These are phyloP conservation scores for Oreochromis spilurus DNA, from an alignment of 2,113 vertebrate genomes.

Conservation along the genomic window DNA sequence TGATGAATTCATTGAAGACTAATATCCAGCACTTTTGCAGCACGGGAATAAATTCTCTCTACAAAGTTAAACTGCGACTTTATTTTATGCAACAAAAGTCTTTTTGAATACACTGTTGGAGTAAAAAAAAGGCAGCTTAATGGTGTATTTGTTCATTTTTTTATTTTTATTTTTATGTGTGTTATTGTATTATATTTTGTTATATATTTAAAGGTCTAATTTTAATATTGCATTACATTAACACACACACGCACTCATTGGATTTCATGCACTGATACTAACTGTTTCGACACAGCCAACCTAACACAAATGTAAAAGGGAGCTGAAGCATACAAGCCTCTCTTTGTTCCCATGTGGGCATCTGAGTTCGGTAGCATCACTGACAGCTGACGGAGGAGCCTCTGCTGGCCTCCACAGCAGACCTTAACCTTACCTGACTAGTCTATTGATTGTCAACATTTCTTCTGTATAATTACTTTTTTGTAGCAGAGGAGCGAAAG, in stretches of 20 bases:
- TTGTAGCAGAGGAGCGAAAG: slow-evolving; percentile 63
- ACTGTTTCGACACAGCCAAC: slow-evolving; percentile 32
- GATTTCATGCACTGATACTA: background rate
- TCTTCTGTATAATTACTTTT: slow-evolving; percentile 94
- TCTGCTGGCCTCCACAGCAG: slow-evolving; percentile 38
- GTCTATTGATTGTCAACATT: slow-evolving; percentile 91
- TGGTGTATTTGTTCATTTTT: background rate
- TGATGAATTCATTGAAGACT: slow-evolving; percentile 70
- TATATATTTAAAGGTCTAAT: background rate
- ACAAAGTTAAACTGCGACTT: background rate
- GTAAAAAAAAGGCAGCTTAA: background rate
- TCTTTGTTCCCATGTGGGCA: slow-evolving; percentile 59
- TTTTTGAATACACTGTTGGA: background rate
- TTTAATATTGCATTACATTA: background rate
- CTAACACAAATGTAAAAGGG: slow-evolving; percentile 47
- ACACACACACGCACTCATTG: background rate
- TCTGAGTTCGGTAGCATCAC: slow-evolving; percentile 44
- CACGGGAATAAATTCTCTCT: background rate
- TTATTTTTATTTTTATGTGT: background rate
- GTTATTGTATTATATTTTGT: background rate
- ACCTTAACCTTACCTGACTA: slow-evolving; percentile 79
- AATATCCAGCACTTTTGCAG: slow-evolving; percentile 22
- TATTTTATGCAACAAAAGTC: background rate
- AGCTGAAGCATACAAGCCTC: slow-evolving; percentile 48
- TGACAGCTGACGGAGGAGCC: slow-evolving; percentile 73